These are phyloP conservation scores for Linnaemya vulpina DNA, from an alignment of 2,888 invertebrate species.

Conservation along the genomic window DNA sequence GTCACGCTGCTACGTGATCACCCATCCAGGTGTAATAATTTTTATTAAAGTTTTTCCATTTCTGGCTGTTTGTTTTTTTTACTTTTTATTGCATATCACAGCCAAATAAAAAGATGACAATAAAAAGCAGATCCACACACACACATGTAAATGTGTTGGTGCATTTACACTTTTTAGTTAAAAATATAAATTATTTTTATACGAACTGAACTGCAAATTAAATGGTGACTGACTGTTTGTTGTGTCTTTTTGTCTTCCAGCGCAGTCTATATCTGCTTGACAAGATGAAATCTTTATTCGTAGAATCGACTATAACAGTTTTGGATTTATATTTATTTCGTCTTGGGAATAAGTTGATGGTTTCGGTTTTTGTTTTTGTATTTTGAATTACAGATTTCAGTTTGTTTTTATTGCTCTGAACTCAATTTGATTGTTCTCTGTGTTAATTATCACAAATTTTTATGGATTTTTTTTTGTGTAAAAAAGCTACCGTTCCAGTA, in stretches of 20 bases:
- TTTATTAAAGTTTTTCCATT: slow-evolving; percentile 78
- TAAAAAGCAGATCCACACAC: slow-evolving; percentile 52
- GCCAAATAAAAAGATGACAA: slow-evolving; percentile 53
- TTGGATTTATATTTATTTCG: slow-evolving; percentile 58
- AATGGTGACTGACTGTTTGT: slow-evolving; percentile 46
- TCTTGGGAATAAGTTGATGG: background rate
- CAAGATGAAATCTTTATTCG: slow-evolving; percentile 69
- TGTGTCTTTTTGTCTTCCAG: slow-evolving; percentile 43
- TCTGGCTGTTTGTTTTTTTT: slow-evolving; percentile 27
- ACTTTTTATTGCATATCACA: no score
- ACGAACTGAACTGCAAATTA: slow-evolving; percentile 57
- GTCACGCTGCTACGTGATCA: slow-evolving; percentile 80
- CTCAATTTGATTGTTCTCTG: slow-evolving; percentile 26
- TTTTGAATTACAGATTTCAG: slow-evolving; percentile 28
- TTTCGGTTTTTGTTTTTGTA: slow-evolving; percentile 1
- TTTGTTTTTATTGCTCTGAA: slow-evolving; percentile 48
- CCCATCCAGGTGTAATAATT: slow-evolving; percentile 83
- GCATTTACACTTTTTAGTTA: slow-evolving; percentile 13
- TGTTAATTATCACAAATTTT: slow-evolving; percentile 29
- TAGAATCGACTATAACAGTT: slow-evolving; percentile 65
- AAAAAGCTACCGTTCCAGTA: slow-evolving; percentile 32
- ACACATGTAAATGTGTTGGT: background rate
- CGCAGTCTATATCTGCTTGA: slow-evolving; percentile 44
- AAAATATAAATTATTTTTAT: slow-evolving; percentile 71
- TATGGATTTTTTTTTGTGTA: background rate